Evolutionary conservation across 2,113 vertebrate genomes (phyloP).

Genomic region (Gymnocephalus cernua): DNA sequence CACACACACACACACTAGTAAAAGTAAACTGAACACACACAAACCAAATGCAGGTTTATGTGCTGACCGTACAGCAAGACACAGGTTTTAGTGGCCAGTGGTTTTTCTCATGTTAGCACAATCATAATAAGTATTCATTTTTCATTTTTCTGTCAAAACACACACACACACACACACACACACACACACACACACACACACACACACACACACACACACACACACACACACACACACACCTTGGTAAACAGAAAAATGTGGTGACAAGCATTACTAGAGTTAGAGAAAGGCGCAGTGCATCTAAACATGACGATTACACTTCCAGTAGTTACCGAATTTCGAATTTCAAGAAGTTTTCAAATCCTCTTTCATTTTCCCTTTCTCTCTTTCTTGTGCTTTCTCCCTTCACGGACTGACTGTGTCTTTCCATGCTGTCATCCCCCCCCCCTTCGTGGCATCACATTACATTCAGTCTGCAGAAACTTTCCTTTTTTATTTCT

Average conservation of each 20-base stretch:
- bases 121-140: conserved; percentile 8
- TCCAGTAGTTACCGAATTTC: conserved; percentile 29
- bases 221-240: not conserved
- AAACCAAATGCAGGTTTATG: conserved; percentile 15
- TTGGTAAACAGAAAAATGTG: not conserved
- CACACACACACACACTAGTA: not conserved
- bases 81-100: conserved; percentile 10
- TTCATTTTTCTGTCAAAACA: conserved; percentile 11
- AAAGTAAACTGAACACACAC: conserved; percentile 3
- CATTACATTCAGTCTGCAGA: conserved; percentile 72
- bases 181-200: no score
- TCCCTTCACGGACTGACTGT: conserved; percentile 42
- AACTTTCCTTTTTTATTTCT: conserved; percentile 68
- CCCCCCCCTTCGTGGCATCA: conserved; percentile 49
- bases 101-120: conserved; percentile 35
- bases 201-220: no score
- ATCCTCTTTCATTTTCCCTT: conserved; percentile 17
- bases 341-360: conserved; percentile 45
- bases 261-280: not conserved
- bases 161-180: no score
- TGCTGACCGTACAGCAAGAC: conserved; percentile 9
- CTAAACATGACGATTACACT: conserved; percentile 22
- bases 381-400: conserved; percentile 12
- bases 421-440: conserved; percentile 77
- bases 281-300: not conserved